These are phyloP conservation scores for Muraenolepis orangiensis DNA, from an alignment of 2,797 vertebrate species.

Conservation along the genomic window DNA sequence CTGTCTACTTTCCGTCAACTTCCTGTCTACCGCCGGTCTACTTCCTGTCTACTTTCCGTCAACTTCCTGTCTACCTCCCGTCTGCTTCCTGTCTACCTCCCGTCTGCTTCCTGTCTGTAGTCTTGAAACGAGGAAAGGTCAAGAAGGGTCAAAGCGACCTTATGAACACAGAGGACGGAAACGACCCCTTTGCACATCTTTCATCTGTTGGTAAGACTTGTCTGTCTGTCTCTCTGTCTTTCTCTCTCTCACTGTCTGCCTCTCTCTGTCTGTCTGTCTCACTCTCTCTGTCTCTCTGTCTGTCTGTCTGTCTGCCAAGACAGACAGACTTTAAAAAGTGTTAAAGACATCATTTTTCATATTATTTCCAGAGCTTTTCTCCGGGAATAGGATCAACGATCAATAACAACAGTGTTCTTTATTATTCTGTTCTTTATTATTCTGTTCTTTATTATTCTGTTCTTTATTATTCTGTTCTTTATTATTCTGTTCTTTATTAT, in stretches of 20 bases:
- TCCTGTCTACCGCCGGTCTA: no score
- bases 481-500: no score
- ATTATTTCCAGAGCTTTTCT: no score
- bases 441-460: no score
- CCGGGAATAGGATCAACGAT: no score
- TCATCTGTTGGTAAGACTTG: slow-evolving; percentile 85
- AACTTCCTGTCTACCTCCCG: no score
- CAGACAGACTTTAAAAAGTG: no score
- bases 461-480: no score
- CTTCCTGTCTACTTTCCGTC: no score
- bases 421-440: no score
- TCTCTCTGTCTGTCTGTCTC: not conserved
- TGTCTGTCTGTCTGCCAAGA: not conserved
- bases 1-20: not conserved
- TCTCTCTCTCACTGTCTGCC: not conserved
- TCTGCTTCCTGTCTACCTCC: not conserved
- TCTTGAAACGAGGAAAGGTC: slow-evolving; percentile 86
- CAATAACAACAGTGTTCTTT: no score
- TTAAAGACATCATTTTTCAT: no score
- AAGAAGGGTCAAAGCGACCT: slow-evolving; percentile 92
- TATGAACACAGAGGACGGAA: slow-evolving; percentile 90
- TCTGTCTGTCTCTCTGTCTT: not conserved
- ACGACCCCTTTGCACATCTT: slow-evolving; percentile 89
- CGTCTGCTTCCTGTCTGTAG: slow-evolving; percentile 59
- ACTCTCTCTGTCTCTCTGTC: not conserved